Conservation (phyloP, 2,888 invertebrate species). For the Muschampia staudingeri region DNA sequence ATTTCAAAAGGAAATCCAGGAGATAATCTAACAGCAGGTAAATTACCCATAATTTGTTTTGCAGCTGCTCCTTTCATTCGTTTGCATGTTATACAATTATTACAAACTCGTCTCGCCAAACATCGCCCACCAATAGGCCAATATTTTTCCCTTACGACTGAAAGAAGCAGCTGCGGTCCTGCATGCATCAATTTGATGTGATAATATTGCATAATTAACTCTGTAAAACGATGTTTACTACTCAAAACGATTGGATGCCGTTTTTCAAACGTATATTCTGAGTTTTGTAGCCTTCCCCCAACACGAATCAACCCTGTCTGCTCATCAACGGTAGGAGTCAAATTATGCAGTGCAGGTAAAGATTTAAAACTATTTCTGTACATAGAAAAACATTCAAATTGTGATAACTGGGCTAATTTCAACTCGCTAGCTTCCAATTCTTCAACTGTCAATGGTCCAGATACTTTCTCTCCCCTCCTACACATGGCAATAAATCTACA, state of each 20-base stretch:
- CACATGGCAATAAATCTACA: background rate
- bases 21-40: background rate
- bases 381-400: slow-evolving; percentile 1
- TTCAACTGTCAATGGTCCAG: background rate
- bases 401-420: background rate
- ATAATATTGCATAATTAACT: background rate
- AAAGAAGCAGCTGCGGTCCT: background rate
- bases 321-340: background rate
- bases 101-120: background rate
- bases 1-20: slow-evolving; percentile 1
- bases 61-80: slow-evolving; percentile 1
- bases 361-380: background rate
- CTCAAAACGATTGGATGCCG: background rate
- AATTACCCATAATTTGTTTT: background rate
- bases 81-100: background rate
- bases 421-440: background rate
- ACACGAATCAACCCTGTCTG: background rate
- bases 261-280: background rate
- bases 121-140: background rate
- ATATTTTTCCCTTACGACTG: background rate
- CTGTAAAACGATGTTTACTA: background rate
- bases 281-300: background rate
- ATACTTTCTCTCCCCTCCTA: background rate
- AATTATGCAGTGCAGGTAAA: background rate
- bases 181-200: background rate